Conservation (phyloP, 2,888 invertebrate genomes). For the Cephus nigrinus region DNA sequence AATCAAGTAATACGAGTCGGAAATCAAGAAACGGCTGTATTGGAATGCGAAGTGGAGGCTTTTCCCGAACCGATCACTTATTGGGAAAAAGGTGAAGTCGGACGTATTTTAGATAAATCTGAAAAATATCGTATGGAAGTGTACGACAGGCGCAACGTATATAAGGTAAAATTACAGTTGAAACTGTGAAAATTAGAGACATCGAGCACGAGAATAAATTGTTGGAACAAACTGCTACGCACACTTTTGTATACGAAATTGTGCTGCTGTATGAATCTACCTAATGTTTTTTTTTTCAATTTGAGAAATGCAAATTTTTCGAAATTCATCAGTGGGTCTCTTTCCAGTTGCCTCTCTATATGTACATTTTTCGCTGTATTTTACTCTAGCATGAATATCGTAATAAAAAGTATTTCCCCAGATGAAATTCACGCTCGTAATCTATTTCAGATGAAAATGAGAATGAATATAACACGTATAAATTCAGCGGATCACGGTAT, state of each 20-base stretch:
- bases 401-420: not conserved
- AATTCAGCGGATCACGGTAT: constrained; percentile 77
- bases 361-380: not conserved
- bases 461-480: constrained; percentile 79
- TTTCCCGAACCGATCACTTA: constrained; percentile 87
- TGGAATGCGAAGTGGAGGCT: constrained; percentile 90
- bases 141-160: constrained; percentile 68
- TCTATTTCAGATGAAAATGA: constrained; percentile 77
- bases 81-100: constrained; percentile 84
- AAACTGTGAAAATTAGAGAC: constrained; percentile 1
- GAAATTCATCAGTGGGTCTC: constrained; percentile 29
- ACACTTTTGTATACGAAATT: not conserved
- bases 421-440: not conserved
- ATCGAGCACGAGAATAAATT: constrained; percentile 11
- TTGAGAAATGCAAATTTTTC: not conserved
- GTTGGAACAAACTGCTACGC: not conserved
- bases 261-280: not conserved
- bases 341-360: not conserved
- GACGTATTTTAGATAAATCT: constrained; percentile 76
- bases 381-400: not conserved
- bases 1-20: constrained; percentile 80
- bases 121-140: constrained; percentile 75
- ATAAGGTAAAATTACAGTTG: constrained; percentile 59
- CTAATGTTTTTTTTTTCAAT: not conserved
- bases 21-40: constrained; percentile 75